phyloP scores from a whole-genome alignment of 2,797 vertebrate genomes.

The Scarus forsteni region DNA sequence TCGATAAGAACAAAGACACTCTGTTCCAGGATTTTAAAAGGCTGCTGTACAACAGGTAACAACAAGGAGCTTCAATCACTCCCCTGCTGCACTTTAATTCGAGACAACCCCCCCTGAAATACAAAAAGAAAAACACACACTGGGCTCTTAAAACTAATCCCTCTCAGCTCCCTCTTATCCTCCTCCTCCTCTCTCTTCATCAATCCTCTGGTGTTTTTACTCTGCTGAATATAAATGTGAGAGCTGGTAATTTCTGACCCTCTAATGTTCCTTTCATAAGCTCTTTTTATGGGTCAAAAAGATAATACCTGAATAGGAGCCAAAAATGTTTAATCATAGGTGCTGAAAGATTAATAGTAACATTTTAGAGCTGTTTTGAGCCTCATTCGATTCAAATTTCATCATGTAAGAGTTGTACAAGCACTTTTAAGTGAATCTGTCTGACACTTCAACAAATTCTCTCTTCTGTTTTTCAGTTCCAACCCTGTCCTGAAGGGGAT shows the following conservation, averaged over 20 bases:
- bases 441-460: background rate
- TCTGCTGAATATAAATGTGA: slow-evolving; percentile 21
- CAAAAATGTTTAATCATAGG: background rate
- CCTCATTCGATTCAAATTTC: background rate
- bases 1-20: slow-evolving; percentile 99
- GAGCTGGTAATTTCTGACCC: slow-evolving; percentile 1
- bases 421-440: background rate
- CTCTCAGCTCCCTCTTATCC: slow-evolving; percentile 22
- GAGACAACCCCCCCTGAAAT: slow-evolving; percentile 18
- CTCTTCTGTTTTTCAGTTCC: slow-evolving; percentile 79
- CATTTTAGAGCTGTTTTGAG: background rate
- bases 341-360: background rate
- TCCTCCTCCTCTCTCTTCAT: slow-evolving; percentile 30
- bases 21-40: slow-evolving; percentile 99
- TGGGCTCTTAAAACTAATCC: slow-evolving; percentile 20
- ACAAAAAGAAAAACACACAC: slow-evolving; percentile 1
- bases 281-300: background rate
- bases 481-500: slow-evolving; percentile 95
- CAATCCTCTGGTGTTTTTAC: slow-evolving; percentile 8
- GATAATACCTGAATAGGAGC: background rate
- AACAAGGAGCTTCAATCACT: slow-evolving; percentile 25
- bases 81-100: slow-evolving; percentile 39
- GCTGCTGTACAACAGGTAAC: slow-evolving; percentile 97
- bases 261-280: slow-evolving; percentile 12
- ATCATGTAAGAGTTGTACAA: background rate